Conservation (phyloP, 2,888 invertebrate genomes). For the Drosophila subquinaria region DNA sequence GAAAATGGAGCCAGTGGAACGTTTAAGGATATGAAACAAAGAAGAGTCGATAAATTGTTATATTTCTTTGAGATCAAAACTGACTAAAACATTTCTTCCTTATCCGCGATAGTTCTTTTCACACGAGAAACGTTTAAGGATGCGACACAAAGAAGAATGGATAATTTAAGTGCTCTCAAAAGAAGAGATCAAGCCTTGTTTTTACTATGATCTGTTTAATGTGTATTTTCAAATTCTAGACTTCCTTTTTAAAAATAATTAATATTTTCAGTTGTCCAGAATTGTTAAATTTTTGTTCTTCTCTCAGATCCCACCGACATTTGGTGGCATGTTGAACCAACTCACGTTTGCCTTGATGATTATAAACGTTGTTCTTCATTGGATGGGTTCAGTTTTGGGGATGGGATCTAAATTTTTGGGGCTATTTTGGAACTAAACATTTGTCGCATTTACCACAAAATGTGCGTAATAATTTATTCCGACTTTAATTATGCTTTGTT, state of each 20-base stretch:
- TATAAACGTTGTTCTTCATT: slow-evolving; percentile 30
- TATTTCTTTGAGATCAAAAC: no score
- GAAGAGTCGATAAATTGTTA: no score
- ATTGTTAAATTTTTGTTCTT: background rate
- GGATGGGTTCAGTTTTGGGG: slow-evolving; percentile 29
- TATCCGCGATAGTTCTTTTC: no score
- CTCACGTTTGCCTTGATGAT: slow-evolving; percentile 53
- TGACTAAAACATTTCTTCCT: no score
- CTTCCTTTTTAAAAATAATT: background rate
- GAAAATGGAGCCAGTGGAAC: background rate
- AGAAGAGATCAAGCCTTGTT: background rate
- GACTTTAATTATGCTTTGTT: slow-evolving; percentile 71
- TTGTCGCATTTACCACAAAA: slow-evolving; percentile 64
- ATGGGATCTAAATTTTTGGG: background rate
- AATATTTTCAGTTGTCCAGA: background rate
- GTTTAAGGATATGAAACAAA: background rate
- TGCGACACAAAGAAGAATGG: background rate
- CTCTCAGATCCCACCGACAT: slow-evolving; percentile 46
- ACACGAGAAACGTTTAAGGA: background rate
- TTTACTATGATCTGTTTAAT: background rate
- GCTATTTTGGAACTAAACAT: slow-evolving; percentile 36
- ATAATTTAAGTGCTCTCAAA: background rate
- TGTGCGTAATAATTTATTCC: slow-evolving; percentile 80
- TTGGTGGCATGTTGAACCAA: slow-evolving; percentile 24
- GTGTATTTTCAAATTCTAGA: background rate